Conservation (phyloP, 2,797 vertebrate genomes). For the Luscinia luscinia region DNA sequence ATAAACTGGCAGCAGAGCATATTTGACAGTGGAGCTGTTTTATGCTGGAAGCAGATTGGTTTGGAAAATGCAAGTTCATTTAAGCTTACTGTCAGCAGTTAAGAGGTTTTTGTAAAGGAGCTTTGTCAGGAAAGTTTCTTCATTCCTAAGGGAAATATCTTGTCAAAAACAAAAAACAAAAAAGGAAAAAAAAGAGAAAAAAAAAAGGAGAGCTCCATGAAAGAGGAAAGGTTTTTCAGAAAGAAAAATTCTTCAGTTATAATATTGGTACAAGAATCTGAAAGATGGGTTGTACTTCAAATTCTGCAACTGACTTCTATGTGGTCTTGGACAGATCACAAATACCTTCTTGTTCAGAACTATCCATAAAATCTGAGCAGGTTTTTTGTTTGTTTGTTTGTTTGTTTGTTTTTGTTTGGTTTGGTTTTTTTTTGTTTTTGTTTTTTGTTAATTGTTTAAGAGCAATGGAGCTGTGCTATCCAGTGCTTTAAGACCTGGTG, state of each 20-base stretch:
- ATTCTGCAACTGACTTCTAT: not conserved
- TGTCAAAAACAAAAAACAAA: not conserved
- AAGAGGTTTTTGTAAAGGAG: conserved; percentile 19
- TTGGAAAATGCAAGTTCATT: conserved; percentile 11
- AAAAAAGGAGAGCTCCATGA: not conserved
- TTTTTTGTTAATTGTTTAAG: not conserved
- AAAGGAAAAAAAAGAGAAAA: no score
- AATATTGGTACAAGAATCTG: not conserved
- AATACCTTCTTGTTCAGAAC: not conserved
- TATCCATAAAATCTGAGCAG: not conserved
- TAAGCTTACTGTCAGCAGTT: conserved; percentile 4
- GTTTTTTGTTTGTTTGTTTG: not conserved
- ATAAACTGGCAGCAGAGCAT: not conserved
- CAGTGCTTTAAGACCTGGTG: not conserved
- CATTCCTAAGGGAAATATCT: not conserved
- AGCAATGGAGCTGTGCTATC: not conserved
- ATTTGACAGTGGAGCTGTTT: not conserved
- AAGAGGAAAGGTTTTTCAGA: not conserved
- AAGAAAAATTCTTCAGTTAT: not conserved
- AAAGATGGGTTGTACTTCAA: not conserved
- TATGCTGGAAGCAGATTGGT: not conserved
- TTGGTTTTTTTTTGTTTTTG: not conserved
- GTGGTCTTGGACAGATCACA: not conserved
- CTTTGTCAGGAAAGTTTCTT: conserved; percentile 14
- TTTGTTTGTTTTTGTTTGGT: not conserved